Base-by-base conservation (phyloP, 2,797 vertebrate species). In the Characodon lateralis region DNA sequence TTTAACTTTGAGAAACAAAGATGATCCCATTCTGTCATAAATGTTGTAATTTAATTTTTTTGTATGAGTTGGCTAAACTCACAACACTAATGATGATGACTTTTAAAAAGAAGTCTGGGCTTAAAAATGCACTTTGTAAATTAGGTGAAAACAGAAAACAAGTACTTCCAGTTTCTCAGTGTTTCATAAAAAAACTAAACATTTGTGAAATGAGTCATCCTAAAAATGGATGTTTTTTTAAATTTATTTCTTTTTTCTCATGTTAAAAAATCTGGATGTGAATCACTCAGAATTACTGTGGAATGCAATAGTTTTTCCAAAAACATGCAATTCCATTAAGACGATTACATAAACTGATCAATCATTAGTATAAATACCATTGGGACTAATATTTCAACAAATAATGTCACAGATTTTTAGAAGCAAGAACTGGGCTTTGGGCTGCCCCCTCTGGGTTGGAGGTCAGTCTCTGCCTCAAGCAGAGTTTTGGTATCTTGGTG, bases 1-100 rank as follows among this genome's bases (percentile, higher is more conserved):
- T 58, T 18, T 18, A 16, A 58, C 8, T 16, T 31, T 50, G 16
- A 46, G 56, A 58, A 6, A 56, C 39, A 22, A 72, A 72, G 71
- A 79, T 35, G 0, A 71, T 43, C n/a, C 16, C 6, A 14, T 58
- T 61, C 76, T 74, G 6, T 48, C 39, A 85, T 89, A 53, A 87
- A 74, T 78, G 28, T 82, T 72, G n/a, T 56, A 83, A 63, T 31
- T 18, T 35, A 35, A 80, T 31, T 31, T 31, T 31, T 13, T 12
- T 35, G 31, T 69, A 31, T 51, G 14, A 39, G 53, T 87, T 59
- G 55, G 9, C 31, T 75, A 53, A 59, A 71, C 39, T 51, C 43
- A 74, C 66, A 68, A 26, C 4, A 39, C 31, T 31, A 16, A 70
- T 70, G 50, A 10, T 20, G 50, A 24, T 39, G 20, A 78, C 46